A percentile compares a stretch with the other conserved stretches of the same genome.
Conservation (phyloP, 2,888 invertebrate species). For the Nymphalis polychloros region DNA sequence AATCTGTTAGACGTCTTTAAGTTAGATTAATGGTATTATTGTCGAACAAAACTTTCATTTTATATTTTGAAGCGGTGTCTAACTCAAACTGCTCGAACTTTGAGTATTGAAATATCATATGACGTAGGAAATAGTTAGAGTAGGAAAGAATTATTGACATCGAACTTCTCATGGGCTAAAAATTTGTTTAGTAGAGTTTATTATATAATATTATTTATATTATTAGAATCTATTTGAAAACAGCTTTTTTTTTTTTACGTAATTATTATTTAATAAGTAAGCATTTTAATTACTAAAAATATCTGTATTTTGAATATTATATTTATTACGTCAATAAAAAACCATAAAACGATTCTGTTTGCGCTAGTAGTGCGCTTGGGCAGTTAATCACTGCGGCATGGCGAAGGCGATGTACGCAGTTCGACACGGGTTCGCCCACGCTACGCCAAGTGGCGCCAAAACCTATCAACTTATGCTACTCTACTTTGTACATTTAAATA, state of each 20-base stretch:
- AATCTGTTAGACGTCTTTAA: constrained; percentile 11
- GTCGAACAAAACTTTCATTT: neutral
- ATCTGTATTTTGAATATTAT: neutral
- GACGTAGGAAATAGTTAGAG: no score
- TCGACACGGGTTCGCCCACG: constrained; percentile 31
- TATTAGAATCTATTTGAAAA: no score
- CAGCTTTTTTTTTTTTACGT: no score
- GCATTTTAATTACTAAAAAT: neutral
- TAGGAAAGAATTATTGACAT: no score
- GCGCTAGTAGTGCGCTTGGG: constrained; percentile 22
- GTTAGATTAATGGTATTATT: constrained; percentile 2
- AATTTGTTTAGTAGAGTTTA: no score
- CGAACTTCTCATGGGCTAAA: no score
- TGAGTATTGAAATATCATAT: no score
- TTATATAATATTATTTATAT: no score
- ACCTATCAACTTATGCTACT: constrained; percentile 28
- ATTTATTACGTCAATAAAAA: constrained; percentile 17
- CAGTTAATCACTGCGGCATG: constrained; percentile 57
- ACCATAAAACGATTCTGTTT: constrained; percentile 19
- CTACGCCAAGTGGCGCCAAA: constrained; percentile 33
- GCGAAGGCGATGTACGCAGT: constrained; percentile 47
- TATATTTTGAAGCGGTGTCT: no score
- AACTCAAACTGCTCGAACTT: no score
- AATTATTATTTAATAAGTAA: no score
- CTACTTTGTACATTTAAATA: constrained; percentile 22